A percentile compares a stretch with the other conserved stretches of the same genome.
Conservation (phyloP, 2,888 invertebrate genomes). For the Cheilosia vulpina region DNA sequence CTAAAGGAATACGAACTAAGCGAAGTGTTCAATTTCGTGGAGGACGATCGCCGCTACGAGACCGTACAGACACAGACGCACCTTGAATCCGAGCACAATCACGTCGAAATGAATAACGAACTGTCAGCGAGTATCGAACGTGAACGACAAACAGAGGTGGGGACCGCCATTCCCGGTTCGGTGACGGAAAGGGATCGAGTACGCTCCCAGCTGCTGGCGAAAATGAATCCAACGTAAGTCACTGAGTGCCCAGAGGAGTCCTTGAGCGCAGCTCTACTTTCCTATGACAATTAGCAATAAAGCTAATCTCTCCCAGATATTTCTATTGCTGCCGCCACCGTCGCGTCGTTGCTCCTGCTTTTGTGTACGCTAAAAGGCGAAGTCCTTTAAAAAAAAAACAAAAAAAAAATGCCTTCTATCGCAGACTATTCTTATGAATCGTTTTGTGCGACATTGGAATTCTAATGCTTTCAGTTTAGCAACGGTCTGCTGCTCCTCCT, state of each 20-base stretch:
- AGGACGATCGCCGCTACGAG: constrained; percentile 91
- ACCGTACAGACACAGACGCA: constrained; percentile 85
- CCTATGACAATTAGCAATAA: constrained; percentile 69
- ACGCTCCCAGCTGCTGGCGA: constrained; percentile 81
- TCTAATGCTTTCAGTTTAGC: constrained; percentile 48
- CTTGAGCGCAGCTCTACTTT: constrained; percentile 3
- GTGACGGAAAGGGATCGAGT: constrained; percentile 84
- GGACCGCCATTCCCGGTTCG: constrained; percentile 79
- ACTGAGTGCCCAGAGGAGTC: background rate
- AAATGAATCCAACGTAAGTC: constrained; percentile 83
- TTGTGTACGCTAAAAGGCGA: constrained; percentile 26
- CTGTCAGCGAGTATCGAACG: constrained; percentile 92
- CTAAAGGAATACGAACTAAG: constrained; percentile 94
- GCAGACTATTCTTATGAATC: constrained; percentile 29
- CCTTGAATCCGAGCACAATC: constrained; percentile 83
- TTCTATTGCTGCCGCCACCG: too few relatives aligned
- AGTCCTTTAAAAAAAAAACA: constrained; percentile 27
- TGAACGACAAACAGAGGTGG: constrained; percentile 88
- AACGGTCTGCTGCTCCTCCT: background rate
- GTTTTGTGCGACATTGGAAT: constrained; percentile 49
- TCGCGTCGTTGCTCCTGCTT: constrained; percentile 20
- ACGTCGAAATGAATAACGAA: constrained; percentile 89
- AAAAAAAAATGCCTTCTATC: constrained; percentile 30
- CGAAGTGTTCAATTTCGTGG: constrained; percentile 92
- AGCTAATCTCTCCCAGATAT: constrained; percentile 39